A percentile compares a stretch with the other conserved stretches of the same genome.
Evolutionary conservation across 2,797 vertebrate genomes (phyloP).

Genomic region (Myiothlypis coronata): DNA sequence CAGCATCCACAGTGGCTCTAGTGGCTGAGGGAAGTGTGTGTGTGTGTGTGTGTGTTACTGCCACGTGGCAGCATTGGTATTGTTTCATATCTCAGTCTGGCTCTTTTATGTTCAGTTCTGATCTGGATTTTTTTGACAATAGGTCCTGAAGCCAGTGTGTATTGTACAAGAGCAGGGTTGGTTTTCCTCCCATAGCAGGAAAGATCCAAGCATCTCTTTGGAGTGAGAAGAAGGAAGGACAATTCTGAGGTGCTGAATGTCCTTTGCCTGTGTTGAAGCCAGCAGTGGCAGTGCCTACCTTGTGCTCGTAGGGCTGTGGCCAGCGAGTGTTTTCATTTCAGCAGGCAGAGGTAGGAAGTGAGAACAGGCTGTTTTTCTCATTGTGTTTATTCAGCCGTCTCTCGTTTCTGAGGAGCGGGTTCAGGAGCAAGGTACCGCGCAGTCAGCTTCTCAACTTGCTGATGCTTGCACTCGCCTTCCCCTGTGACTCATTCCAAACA

Average conservation of each 20-base stretch:
- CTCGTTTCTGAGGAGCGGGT: slow-evolving; percentile 19
- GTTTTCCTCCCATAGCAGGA: background rate
- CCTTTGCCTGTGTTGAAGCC: background rate
- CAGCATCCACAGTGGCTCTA: background rate
- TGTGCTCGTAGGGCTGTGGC: accelerated
- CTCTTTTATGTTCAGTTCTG: background rate
- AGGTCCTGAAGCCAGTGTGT: background rate
- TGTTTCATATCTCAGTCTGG: background rate
- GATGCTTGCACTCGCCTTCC: slow-evolving; percentile 68
- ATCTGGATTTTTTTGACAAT: background rate
- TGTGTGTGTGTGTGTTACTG: background rate
- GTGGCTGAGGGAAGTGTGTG: background rate
- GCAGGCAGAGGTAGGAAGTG: background rate
- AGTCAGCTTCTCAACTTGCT: slow-evolving; percentile 61
- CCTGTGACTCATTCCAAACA: slow-evolving; percentile 70
- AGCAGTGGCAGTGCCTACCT: background rate
- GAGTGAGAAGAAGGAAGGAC: background rate
- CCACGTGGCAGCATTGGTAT: background rate
- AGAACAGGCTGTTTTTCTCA: slow-evolving; percentile 7
- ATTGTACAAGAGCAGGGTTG: background rate
- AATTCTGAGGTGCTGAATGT: background rate
- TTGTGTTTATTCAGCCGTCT: slow-evolving; percentile 44
- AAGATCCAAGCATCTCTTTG: background rate
- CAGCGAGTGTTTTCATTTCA: background rate
- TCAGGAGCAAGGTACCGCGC: slow-evolving; percentile 28